Evolutionary conservation across 2,113 vertebrate species (phyloP).

Genomic region (Antennarius striatus): DNA sequence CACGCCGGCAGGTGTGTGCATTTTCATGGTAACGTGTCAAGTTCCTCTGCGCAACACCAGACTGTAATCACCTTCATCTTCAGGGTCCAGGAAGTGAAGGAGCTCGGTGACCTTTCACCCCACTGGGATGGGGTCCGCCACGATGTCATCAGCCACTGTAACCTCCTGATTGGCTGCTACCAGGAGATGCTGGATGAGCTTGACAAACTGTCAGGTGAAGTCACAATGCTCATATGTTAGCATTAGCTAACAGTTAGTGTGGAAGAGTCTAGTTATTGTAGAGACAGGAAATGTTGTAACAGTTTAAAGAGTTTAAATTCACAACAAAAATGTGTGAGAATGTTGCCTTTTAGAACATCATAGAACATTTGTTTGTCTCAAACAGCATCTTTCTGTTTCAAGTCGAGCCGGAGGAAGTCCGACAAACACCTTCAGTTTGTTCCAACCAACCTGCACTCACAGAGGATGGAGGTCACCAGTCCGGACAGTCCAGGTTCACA

Average conservation of each 20-base stretch:
- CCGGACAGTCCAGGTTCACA: background rate
- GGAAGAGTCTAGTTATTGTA: too few species aligned
- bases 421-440: slow-evolving; percentile 68
- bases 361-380: background rate
- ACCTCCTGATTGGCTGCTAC: slow-evolving; percentile 84
- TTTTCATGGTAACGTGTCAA: too few species aligned
- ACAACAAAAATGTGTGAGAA: too few species aligned
- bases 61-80: too few species aligned
- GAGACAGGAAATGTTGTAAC: too few species aligned
- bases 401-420: slow-evolving; percentile 53
- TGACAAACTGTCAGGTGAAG: slow-evolving; percentile 81
- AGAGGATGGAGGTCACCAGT: slow-evolving; percentile 68
- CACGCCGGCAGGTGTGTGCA: slow-evolving; percentile 61
- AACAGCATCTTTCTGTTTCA: slow-evolving; percentile 53
- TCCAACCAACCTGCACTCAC: slow-evolving; percentile 65
- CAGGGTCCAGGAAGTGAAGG: slow-evolving; percentile 67
- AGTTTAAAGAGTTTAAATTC: too few species aligned
- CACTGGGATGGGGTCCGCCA: slow-evolving; percentile 87
- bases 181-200: slow-evolving; percentile 85
- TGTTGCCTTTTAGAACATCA: too few species aligned
- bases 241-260: background rate
- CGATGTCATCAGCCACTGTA: slow-evolving; percentile 85
- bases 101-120: slow-evolving; percentile 87
- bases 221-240: too few species aligned
- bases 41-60: too few species aligned